These are phyloP conservation scores for Martes martes DNA, from an alignment of 2,113 vertebrate species.

Conservation along the genomic window DNA sequence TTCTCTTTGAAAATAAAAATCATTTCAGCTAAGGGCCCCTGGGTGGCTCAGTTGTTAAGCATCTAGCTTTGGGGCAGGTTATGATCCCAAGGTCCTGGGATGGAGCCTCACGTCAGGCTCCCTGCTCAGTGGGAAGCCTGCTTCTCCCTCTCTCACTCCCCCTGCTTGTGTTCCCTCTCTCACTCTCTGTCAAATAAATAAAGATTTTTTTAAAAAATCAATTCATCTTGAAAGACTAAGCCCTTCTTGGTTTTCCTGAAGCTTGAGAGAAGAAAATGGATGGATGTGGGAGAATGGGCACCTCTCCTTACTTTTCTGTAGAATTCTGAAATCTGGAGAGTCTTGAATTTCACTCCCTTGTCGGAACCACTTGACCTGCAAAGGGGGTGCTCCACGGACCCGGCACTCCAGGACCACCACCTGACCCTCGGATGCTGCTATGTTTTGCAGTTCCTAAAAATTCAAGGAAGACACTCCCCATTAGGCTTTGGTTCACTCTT, in stretches of 20 bases:
- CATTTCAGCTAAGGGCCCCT: neutral
- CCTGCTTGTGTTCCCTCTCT: no score
- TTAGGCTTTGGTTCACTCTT: neutral
- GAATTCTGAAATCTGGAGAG: slow-evolving; percentile 96
- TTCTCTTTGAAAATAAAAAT: neutral
- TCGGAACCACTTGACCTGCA: slow-evolving; percentile 92
- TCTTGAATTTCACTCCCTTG: slow-evolving; percentile 94
- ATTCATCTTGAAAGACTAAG: neutral
- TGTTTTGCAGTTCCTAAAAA: slow-evolving; percentile 91
- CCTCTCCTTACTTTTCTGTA: slow-evolving; percentile 94
- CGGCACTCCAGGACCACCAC: slow-evolving; percentile 96
- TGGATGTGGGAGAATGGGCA: neutral
- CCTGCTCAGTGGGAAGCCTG: no score
- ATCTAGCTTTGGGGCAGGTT: no score
- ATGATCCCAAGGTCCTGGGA: no score
- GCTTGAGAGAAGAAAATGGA: neutral
- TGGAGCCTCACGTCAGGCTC: no score
- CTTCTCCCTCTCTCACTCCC: no score
- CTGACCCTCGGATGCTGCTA: slow-evolving; percentile 92
- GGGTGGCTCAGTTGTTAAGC: no score
- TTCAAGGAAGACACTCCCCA: neutral
- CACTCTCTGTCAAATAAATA: no score
- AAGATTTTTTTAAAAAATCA: neutral
- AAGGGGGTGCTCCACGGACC: slow-evolving; percentile 89
- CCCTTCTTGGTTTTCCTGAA: neutral